Evolutionary conservation across 2,113 vertebrate species (phyloP), one percentile per base, ranked within the genome.

Genomic region (Hypomesus transpacificus): DNA sequence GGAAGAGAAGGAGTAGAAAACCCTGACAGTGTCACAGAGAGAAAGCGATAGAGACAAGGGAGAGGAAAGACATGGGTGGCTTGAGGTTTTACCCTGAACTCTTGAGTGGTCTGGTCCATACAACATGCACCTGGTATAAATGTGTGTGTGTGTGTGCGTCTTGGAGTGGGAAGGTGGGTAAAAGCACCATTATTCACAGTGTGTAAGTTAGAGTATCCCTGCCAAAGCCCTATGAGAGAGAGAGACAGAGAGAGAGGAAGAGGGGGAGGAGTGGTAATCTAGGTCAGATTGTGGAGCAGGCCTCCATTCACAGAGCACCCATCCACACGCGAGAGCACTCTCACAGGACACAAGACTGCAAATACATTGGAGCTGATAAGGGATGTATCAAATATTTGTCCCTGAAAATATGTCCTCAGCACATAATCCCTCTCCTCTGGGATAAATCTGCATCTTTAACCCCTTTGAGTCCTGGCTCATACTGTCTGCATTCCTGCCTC

Each of bases 371-470:
- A n/a, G 17, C n/a, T 4, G 53, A 18, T 56, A 56, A 6, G 53
- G 17, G 53, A 56, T 56, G 53, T 17, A 56, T 46, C 53, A 56
- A n/a, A n/a, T n/a, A 18, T 56, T 4, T 18, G 14, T 56, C 53
- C n/a, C n/a, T 56, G n/a, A 56, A n/a, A 56, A 56, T 56, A 3
- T 18, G 6, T n/a, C 53, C 14, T 13, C 39, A 46, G 39, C 39
- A 56, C n/a, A n/a, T 56, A 56, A 56, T 95, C 95, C 80, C 95
- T 94, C 0, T 94, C 22, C 22, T 26, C 22, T 21, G 13, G 24
- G 22, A 17, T 17, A 24, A 26, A 69, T 57, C 14, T 57, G 13
- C 51, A 26, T 39, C 67, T 22, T 31, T 16, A 17, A 20, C 18
- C 7, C 7, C 18, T 8, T 2, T 46, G 1, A 46, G 9, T 46